A percentile compares a stretch with the other conserved stretches of the same genome.
Evolutionary conservation across 2,888 invertebrate genomes (phyloP).

Genomic region (Carabus problematicus): DNA sequence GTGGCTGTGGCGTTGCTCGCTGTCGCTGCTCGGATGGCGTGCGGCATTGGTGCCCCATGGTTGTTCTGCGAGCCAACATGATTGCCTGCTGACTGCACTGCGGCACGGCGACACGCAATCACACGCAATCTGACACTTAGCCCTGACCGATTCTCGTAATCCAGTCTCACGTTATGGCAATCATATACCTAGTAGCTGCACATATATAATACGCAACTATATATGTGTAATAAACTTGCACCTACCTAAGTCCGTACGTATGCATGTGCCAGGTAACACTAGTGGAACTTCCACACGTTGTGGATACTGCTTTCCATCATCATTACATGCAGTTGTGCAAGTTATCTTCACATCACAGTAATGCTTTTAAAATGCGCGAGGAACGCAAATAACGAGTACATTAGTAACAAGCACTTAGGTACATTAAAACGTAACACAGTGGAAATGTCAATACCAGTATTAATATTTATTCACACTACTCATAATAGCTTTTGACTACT

Average conservation of each 20-base stretch:
- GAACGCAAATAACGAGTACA: too few species aligned
- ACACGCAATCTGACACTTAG: slow-evolving; percentile 42
- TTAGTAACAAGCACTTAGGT: too few species aligned
- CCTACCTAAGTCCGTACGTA: not conserved
- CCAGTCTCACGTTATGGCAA: slow-evolving; percentile 11
- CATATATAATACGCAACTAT: not conserved
- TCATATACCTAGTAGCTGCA: slow-evolving; percentile 2
- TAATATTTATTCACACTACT: too few species aligned
- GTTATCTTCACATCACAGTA: too few species aligned
- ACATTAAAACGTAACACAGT: too few species aligned
- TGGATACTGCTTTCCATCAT: too few species aligned
- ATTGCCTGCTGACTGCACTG: slow-evolving; percentile 31
- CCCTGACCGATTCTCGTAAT: slow-evolving; percentile 23
- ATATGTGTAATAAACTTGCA: not conserved
- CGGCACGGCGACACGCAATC: slow-evolving; percentile 30
- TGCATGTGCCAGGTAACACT: not conserved
- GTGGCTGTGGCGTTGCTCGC: not conserved
- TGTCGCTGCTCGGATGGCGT: slow-evolving; percentile 5
- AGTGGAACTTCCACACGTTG: too few species aligned
- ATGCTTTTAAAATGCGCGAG: too few species aligned
- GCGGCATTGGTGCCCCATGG: not conserved
- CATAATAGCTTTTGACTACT: too few species aligned
- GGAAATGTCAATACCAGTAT: too few species aligned
- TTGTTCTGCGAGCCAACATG: not conserved
- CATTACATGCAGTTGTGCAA: too few species aligned